A percentile compares a stretch with the other conserved stretches of the same genome.
These are phyloP conservation scores for Cremastobaeus sp. DNA, from an alignment of 2,888 invertebrate species.

Conservation along the genomic window DNA sequence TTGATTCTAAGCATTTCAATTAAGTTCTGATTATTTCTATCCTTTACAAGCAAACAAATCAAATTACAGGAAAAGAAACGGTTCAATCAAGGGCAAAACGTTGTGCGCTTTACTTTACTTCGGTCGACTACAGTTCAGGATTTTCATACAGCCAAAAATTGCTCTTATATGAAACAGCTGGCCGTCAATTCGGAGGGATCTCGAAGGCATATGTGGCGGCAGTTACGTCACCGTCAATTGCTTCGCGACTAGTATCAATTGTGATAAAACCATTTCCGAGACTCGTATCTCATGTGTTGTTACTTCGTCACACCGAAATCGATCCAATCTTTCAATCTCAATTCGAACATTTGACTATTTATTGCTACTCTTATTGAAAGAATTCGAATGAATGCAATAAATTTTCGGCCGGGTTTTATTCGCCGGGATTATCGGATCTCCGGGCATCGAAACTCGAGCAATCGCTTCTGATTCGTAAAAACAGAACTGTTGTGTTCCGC, in stretches of 20 bases:
- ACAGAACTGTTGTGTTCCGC: too few species aligned
- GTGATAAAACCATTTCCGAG: constrained; percentile 38
- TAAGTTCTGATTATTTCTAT: too few species aligned
- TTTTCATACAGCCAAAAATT: constrained; percentile 20
- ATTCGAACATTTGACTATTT: constrained; percentile 9
- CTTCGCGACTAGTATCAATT: constrained; percentile 34
- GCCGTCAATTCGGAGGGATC: constrained; percentile 41
- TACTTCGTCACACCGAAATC: background rate
- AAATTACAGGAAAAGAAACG: background rate
- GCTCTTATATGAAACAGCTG: constrained; percentile 26
- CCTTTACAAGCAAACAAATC: too few species aligned
- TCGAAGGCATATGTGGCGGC: constrained; percentile 42
- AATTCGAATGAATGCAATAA: constrained; percentile 3
- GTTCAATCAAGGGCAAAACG: constrained; percentile 12
- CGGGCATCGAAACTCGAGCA: background rate
- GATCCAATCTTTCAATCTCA: constrained; percentile 6
- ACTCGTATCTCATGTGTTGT: constrained; percentile 6
- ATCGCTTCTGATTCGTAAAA: constrained; percentile 1
- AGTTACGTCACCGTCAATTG: constrained; percentile 52
- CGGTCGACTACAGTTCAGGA: constrained; percentile 25
- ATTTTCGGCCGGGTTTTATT: background rate
- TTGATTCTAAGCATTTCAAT: too few species aligned
- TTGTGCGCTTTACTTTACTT: constrained; percentile 12
- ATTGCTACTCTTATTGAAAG: background rate
- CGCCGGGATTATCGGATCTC: background rate